These are phyloP conservation scores for Agrochola lota DNA, from an alignment of 2,888 invertebrate genomes.

Conservation along the genomic window DNA sequence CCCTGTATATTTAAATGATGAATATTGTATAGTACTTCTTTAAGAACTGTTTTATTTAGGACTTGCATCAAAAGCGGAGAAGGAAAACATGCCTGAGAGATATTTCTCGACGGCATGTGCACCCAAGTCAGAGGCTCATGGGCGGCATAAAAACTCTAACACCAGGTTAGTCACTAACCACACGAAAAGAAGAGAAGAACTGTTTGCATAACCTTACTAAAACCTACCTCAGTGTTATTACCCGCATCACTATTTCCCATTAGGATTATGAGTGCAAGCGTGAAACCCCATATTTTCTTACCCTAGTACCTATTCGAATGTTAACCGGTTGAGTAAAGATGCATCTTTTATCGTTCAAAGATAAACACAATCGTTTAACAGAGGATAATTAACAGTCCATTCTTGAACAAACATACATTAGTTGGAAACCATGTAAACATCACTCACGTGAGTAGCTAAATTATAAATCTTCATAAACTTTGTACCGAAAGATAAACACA, in stretches of 20 bases:
- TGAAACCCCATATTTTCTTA: constrained; percentile 24
- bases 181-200: not conserved
- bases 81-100: too few species aligned
- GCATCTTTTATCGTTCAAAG: constrained; percentile 7
- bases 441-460: not conserved
- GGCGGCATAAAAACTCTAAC: too few species aligned
- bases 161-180: too few species aligned
- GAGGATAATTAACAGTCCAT: not conserved
- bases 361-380: constrained; percentile 15
- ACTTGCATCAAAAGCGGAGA: too few species aligned
- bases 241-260: constrained; percentile 30
- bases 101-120: too few species aligned
- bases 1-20: too few species aligned
- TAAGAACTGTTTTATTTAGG: not conserved
- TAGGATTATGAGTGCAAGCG: constrained; percentile 29
- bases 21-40: not conserved
- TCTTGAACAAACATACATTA: constrained; percentile 2
- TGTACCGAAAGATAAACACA: not conserved
- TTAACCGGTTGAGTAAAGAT: constrained; percentile 14
- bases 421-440: not conserved
- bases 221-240: not conserved
- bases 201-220: not conserved
- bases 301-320: not conserved
- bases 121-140: too few species aligned
- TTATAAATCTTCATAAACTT: not conserved